Percentiles rank a stretch among this genome's conserved stretches.
phyloP scores from a whole-genome alignment of 2,797 vertebrate species.

The Enteromius trimaculatus region DNA sequence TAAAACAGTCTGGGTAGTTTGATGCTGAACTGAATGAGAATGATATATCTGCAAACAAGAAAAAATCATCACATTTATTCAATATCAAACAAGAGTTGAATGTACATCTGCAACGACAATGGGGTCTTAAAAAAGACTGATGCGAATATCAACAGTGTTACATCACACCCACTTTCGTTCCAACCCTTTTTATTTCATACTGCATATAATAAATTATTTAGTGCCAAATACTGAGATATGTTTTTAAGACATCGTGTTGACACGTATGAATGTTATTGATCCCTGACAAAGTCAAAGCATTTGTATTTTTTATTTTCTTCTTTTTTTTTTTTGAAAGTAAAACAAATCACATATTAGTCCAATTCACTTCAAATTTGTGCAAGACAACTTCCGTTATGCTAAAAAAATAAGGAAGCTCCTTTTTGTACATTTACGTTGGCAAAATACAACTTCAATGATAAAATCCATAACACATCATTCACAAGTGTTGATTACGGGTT shows the following conservation, averaged over 20 bases:
- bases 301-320: background rate
- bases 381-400: constrained; percentile 76
- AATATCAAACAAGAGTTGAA: constrained; percentile 99
- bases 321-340: constrained; percentile 69
- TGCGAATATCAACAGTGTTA: constrained; percentile 84
- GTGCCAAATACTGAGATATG: constrained; percentile 74
- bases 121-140: constrained; percentile 93
- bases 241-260: constrained; percentile 66
- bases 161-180: constrained; percentile 64
- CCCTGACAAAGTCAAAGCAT: constrained; percentile 78
- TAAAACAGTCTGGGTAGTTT: background rate
- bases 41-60: constrained; percentile 85
- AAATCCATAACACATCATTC: constrained; percentile 85
- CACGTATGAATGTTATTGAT: constrained; percentile 65
- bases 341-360: constrained; percentile 83
- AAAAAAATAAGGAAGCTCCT: constrained; percentile 65
- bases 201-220: constrained; percentile 82
- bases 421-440: constrained; percentile 63
- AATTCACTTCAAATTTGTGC: constrained; percentile 87
- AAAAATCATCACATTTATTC: constrained; percentile 99
- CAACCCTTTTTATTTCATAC: constrained; percentile 69
- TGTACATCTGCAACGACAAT: constrained; percentile 97
- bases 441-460: constrained; percentile 82
- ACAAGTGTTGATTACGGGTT: constrained; percentile 85
- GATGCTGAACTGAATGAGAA: constrained; percentile 27